Evolutionary conservation across 2,888 invertebrate genomes (phyloP).

Genomic region (Plagodis pulveraria): DNA sequence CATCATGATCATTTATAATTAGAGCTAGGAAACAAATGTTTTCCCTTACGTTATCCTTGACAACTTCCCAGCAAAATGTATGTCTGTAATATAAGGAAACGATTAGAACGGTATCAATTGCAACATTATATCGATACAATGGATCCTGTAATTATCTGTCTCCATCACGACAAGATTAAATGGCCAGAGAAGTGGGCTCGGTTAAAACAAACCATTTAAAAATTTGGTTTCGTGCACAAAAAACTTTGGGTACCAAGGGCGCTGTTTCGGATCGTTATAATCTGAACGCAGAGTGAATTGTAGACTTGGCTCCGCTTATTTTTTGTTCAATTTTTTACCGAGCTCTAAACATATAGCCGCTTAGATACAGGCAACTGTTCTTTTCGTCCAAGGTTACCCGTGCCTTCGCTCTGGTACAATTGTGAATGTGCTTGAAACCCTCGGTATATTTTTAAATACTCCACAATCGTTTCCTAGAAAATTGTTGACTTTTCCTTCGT

Average conservation of each 20-base stretch:
- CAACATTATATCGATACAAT: constrained; percentile 65
- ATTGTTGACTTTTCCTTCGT: constrained; percentile 68
- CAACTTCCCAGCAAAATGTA: constrained; percentile 29
- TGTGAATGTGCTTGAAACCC: constrained; percentile 36
- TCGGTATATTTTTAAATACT: constrained; percentile 51
- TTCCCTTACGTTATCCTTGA: constrained; percentile 39
- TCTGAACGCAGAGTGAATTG: constrained; percentile 65
- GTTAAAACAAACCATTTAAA: constrained; percentile 47
- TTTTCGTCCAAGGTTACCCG: constrained; percentile 72
- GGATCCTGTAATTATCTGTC: constrained; percentile 60
- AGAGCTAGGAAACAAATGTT: constrained; percentile 40
- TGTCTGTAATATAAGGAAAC: constrained; percentile 59
- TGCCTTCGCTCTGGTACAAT: constrained; percentile 35
- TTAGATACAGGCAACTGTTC: constrained; percentile 67
- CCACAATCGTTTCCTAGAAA: constrained; percentile 66
- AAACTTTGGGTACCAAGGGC: constrained; percentile 69
- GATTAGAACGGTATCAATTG: constrained; percentile 66
- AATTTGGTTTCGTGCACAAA: constrained; percentile 51
- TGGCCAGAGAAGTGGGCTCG: constrained; percentile 36
- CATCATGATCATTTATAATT: constrained; percentile 42
- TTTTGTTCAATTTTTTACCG: constrained; percentile 73
- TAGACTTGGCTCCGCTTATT: constrained; percentile 62
- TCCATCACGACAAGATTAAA: constrained; percentile 53
- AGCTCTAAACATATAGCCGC: constrained; percentile 57
- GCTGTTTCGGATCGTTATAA: constrained; percentile 74